Evolutionary conservation across 2,797 vertebrate genomes (phyloP).

Genomic region (Oreonectes daqikongensis): DNA sequence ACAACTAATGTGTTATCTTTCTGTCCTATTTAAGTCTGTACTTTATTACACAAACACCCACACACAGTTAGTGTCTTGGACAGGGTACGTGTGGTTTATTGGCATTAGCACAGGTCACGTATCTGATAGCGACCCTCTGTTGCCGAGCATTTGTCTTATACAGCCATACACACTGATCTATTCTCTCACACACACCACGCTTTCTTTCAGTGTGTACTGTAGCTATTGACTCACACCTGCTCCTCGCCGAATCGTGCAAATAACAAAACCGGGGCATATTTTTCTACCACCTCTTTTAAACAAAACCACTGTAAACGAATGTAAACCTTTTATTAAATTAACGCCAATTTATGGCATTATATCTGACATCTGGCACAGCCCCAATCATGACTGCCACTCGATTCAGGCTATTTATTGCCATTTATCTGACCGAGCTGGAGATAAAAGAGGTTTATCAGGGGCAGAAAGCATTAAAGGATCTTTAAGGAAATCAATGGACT

Average conservation of each 20-base stretch:
- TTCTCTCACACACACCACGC: background rate
- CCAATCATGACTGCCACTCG: constrained; percentile 38
- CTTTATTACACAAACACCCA: background rate
- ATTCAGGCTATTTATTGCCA: constrained; percentile 47
- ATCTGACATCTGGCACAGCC: constrained; percentile 45
- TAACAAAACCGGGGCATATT: constrained; percentile 31
- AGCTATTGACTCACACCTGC: constrained; percentile 57
- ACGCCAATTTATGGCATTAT: constrained; percentile 3
- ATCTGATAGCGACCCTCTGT: constrained; percentile 58
- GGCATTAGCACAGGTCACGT: constrained; percentile 50
- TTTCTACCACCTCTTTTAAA: constrained; percentile 10
- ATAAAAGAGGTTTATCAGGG: constrained; percentile 42
- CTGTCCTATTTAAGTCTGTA: background rate
- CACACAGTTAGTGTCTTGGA: constrained; percentile 1
- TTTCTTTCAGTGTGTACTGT: constrained; percentile 52
- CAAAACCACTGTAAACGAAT: constrained; percentile 1
- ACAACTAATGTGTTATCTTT: background rate
- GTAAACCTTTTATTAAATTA: constrained; percentile 16
- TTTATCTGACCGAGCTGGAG: constrained; percentile 33
- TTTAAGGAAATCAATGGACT: constrained; percentile 51
- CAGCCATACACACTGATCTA: constrained; percentile 16
- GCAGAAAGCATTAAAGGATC: constrained; percentile 35
- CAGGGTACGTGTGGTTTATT: constrained; percentile 47
- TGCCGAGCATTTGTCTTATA: constrained; percentile 52
- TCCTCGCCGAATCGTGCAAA: constrained; percentile 39